phyloP scores from a whole-genome alignment of 2,888 invertebrate species.

The Eudasyphora cyanicolor region DNA sequence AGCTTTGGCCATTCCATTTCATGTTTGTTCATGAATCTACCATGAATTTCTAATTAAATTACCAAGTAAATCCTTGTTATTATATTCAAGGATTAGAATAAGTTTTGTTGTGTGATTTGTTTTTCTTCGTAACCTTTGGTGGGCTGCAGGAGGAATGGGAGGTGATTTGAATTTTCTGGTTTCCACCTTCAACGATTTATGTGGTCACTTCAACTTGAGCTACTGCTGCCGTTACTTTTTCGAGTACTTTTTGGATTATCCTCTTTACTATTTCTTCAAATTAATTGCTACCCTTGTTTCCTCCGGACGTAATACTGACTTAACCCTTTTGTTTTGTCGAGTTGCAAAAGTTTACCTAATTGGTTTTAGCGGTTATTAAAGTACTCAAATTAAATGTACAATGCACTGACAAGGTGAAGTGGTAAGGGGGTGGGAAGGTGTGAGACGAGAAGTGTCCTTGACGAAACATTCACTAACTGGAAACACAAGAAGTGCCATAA shows the following conservation, averaged over 20 bases:
- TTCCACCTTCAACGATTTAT: constrained; percentile 15
- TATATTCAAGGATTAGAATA: constrained; percentile 21
- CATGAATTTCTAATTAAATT: constrained; percentile 52
- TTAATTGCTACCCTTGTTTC: constrained; percentile 28
- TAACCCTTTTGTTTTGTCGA: neutral
- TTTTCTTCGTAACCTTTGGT: no score
- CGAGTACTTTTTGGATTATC: constrained; percentile 36
- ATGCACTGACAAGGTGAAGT: neutral
- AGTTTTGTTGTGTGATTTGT: neutral
- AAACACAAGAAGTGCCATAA: no score
- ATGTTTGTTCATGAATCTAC: neutral
- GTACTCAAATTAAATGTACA: constrained; percentile 22
- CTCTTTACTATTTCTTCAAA: constrained; percentile 51
- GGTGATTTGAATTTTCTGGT: no score
- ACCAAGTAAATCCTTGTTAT: constrained; percentile 10
- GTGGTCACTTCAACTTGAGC: constrained; percentile 10
- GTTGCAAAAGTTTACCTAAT: constrained; percentile 13
- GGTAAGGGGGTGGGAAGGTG: neutral
- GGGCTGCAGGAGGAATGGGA: constrained; percentile 4
- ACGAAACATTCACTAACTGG: no score
- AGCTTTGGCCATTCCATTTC: neutral
- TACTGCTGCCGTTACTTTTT: neutral
- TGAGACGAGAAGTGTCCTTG: neutral
- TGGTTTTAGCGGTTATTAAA: constrained; percentile 17
- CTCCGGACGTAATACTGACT: neutral